phyloP scores from a whole-genome alignment of 2,888 invertebrate species.

The Cinara cedri region DNA sequence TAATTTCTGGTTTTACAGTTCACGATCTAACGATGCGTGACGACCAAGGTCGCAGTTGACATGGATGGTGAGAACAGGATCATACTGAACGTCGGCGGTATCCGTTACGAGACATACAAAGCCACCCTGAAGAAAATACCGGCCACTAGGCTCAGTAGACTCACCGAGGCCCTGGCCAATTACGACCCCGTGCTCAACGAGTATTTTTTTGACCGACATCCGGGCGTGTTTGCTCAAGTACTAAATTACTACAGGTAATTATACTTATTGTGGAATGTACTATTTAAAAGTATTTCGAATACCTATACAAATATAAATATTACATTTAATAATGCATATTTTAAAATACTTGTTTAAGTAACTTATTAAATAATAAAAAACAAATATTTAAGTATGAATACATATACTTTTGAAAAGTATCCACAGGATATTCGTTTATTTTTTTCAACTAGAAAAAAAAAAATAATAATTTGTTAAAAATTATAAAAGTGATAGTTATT shows the following conservation, averaged over 20 bases:
- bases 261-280: too few relatives aligned
- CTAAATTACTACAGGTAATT: slow-evolving; percentile 86
- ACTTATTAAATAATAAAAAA: too few relatives aligned
- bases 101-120: slow-evolving; percentile 78
- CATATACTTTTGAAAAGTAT: too few relatives aligned
- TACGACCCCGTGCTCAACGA: slow-evolving; percentile 89
- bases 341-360: too few relatives aligned
- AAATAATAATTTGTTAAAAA: too few relatives aligned
- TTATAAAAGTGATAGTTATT: too few relatives aligned
- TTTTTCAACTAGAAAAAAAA: too few relatives aligned
- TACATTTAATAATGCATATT: too few relatives aligned
- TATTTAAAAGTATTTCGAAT: too few relatives aligned
- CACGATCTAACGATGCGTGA: slow-evolving; percentile 54
- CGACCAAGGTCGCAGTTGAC: slow-evolving; percentile 48
- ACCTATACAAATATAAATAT: too few relatives aligned
- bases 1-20: slow-evolving; percentile 13
- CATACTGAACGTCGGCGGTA: slow-evolving; percentile 91
- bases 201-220: slow-evolving; percentile 86
- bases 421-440: not conserved
- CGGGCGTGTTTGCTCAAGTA: slow-evolving; percentile 88
- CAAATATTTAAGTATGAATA: too few relatives aligned
- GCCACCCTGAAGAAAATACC: slow-evolving; percentile 88
- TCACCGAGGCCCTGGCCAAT: slow-evolving; percentile 85
- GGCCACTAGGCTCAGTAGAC: slow-evolving; percentile 80
- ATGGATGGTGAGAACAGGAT: slow-evolving; percentile 94